These are phyloP conservation scores for Ectemnius continuus DNA, from an alignment of 2,888 invertebrate genomes.

Conservation along the genomic window DNA sequence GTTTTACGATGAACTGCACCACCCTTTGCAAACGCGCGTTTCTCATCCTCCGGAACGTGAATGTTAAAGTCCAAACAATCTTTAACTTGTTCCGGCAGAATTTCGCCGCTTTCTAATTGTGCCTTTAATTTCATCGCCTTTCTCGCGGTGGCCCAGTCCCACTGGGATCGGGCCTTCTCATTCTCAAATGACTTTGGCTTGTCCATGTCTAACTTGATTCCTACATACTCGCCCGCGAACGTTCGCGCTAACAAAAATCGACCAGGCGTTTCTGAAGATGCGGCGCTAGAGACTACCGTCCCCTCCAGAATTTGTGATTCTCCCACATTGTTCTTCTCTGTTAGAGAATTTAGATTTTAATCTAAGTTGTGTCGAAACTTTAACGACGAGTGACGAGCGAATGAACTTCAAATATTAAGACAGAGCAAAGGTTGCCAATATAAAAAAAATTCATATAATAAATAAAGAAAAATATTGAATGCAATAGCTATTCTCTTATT, in stretches of 20 bases:
- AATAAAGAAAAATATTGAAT: background rate
- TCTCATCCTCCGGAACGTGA: conserved; percentile 82
- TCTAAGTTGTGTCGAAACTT: conserved; percentile 20
- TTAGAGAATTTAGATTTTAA: conserved; percentile 25
- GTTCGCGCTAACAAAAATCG: conserved; percentile 82
- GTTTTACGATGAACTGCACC: conserved; percentile 79
- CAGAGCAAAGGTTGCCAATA: conserved; percentile 6
- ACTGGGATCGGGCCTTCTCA: conserved; percentile 81
- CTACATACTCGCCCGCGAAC: conserved; percentile 82
- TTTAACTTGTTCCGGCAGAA: conserved; percentile 81
- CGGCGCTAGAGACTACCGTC: conserved; percentile 50
- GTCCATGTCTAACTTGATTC: conserved; percentile 83
- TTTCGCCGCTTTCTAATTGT: conserved; percentile 81
- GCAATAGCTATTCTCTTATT: too few relatives aligned
- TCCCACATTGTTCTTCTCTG: conserved; percentile 63
- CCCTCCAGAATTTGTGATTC: conserved; percentile 57
- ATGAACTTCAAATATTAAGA: too few relatives aligned
- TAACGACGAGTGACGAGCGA: background rate
- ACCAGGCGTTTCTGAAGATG: conserved; percentile 60
- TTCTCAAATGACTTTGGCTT: conserved; percentile 82
- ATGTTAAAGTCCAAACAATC: conserved; percentile 83
- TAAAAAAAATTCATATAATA: background rate
- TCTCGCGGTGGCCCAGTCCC: conserved; percentile 83
- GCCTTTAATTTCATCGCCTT: conserved; percentile 83
- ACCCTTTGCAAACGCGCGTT: conserved; percentile 74